Conservation (phyloP, 2,113 vertebrate species). For the Dinomys branickii region DNA sequence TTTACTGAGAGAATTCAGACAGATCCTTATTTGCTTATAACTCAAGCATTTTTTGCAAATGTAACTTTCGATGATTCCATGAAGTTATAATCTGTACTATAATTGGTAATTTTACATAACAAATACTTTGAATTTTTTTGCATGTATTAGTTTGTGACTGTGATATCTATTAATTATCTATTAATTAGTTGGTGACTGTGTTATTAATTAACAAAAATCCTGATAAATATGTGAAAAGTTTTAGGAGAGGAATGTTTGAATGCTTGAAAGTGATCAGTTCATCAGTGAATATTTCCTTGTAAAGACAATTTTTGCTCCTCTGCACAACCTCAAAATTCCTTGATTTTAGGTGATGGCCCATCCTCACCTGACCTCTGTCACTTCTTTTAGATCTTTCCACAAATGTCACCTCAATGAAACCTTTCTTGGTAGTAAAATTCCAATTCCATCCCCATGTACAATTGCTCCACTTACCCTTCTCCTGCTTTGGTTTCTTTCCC, state of each 20-base stretch:
- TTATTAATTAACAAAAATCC: not conserved
- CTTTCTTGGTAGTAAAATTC: not conserved
- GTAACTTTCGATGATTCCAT: not conserved
- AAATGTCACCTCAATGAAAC: not conserved
- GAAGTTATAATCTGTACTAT: not conserved
- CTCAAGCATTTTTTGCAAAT: not conserved
- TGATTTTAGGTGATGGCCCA: not conserved
- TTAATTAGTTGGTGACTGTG: too few species aligned
- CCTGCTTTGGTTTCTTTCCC: not conserved
- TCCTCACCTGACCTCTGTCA: not conserved
- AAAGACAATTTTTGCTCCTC: not conserved
- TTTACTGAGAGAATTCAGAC: not conserved
- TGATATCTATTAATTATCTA: not conserved
- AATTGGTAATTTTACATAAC: slow-evolving; percentile 25
- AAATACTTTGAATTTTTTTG: not conserved
- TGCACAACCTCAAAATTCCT: not conserved
- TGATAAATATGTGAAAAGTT: not conserved
- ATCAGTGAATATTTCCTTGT: not conserved
- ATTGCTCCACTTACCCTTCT: not conserved
- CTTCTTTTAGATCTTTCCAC: not conserved
- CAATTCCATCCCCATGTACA: not conserved
- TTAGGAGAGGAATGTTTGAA: not conserved
- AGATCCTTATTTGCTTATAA: not conserved
- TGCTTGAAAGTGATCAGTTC: not conserved
- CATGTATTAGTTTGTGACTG: not conserved